phyloP scores from a whole-genome alignment of 2,797 vertebrate genomes.

The Zalophus californianus region DNA sequence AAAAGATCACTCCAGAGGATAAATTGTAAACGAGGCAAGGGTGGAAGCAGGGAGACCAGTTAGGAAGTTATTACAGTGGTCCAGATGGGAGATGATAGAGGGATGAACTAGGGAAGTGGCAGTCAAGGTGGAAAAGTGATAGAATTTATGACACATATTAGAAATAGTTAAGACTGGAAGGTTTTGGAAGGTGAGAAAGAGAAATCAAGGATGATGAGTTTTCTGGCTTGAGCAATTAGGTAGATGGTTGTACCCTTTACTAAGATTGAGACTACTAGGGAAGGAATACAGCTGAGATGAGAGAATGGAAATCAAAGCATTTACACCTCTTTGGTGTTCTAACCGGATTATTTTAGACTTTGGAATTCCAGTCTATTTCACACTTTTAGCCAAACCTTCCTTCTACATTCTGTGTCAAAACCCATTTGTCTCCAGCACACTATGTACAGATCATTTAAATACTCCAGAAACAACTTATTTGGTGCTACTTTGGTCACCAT shows the following conservation, averaged over 20 bases:
- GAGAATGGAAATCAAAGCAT: background rate
- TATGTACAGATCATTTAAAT: background rate
- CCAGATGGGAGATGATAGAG: background rate
- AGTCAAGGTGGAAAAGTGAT: background rate
- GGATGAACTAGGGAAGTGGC: background rate
- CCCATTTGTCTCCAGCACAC: background rate
- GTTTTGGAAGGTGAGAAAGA: background rate
- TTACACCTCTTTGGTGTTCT: background rate
- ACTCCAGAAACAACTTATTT: conserved; percentile 8
- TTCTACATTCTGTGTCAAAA: background rate
- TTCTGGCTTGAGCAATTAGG: background rate
- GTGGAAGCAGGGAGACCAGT: background rate
- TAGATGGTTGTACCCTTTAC: background rate
- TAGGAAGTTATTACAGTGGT: background rate
- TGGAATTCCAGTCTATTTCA: background rate
- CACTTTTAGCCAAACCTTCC: background rate
- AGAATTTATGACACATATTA: background rate
- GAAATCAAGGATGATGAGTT: background rate
- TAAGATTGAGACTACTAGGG: background rate
- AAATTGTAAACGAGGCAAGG: background rate
- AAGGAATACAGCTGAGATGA: background rate
- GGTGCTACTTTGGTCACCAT: background rate
- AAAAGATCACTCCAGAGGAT: background rate
- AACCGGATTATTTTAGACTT: conserved; percentile 3
- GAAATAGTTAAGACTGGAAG: background rate